A percentile compares a stretch with the other conserved stretches of the same genome.
Conservation (phyloP, 2,113 vertebrate genomes). For the Perca flavescens region DNA sequence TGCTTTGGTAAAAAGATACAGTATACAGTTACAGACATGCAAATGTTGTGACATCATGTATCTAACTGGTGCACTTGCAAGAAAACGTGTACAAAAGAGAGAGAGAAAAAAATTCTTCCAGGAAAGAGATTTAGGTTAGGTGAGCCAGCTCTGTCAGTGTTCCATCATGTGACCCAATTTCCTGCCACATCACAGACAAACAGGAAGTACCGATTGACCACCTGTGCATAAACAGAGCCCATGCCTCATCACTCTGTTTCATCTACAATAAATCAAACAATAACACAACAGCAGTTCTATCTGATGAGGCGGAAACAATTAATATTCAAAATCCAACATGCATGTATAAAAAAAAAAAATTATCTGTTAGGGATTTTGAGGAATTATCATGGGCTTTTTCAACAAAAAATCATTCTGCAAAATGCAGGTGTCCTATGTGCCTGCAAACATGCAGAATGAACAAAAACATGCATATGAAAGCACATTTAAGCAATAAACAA, state of each 20-base stretch:
- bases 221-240: constrained; percentile 49
- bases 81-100: constrained; percentile 32
- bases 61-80: constrained; percentile 63
- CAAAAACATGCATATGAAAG: not conserved
- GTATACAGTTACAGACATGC: constrained; percentile 6
- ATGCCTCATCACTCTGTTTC: constrained; percentile 28
- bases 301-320: constrained; percentile 13
- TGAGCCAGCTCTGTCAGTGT: constrained; percentile 59
- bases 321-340: not conserved
- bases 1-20: not conserved
- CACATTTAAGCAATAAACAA: not conserved
- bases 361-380: not conserved
- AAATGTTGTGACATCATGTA: constrained; percentile 39
- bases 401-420: not conserved
- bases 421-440: not conserved
- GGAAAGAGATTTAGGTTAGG: constrained; percentile 76
- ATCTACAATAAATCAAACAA: constrained; percentile 53
- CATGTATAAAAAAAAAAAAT: not conserved
- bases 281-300: constrained; percentile 17
- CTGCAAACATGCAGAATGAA: not conserved
- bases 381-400: not conserved
- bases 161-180: constrained; percentile 77
- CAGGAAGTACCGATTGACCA: constrained; percentile 75
- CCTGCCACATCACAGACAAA: constrained; percentile 75
- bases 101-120: constrained; percentile 60